These are phyloP conservation scores for Diaperis boleti DNA, from an alignment of 2,888 invertebrate species.

Conservation along the genomic window DNA sequence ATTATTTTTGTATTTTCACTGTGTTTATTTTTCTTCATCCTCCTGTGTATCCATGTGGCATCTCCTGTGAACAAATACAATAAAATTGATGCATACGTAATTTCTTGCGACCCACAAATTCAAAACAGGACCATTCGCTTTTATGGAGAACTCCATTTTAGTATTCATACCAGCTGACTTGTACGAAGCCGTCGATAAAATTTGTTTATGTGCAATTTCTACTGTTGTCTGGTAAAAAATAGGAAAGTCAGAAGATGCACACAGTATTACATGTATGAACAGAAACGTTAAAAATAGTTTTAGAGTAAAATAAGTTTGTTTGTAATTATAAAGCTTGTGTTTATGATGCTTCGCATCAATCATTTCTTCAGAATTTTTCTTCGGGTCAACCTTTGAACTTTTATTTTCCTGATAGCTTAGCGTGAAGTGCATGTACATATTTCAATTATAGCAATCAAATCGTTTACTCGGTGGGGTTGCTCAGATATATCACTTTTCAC, in stretches of 20 bases:
- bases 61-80: constrained; percentile 24
- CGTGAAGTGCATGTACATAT: too few species aligned
- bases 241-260: constrained; percentile 2
- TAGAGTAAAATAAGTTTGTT: too few species aligned
- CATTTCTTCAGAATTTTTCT: too few species aligned
- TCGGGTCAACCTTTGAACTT: too few species aligned
- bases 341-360: too few species aligned
- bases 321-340: too few species aligned
- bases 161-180: constrained; percentile 32
- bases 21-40: neutral
- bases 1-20: too few species aligned
- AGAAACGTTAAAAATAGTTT: too few species aligned
- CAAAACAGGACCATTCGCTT: constrained; percentile 34
- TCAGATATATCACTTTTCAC: constrained; percentile 4
- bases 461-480: too few species aligned
- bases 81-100: constrained; percentile 42
- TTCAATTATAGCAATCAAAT: too few species aligned
- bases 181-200: constrained; percentile 20
- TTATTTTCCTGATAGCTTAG: too few species aligned
- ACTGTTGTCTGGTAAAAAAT: neutral
- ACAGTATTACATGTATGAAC: too few species aligned
- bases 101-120: constrained; percentile 36
- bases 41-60: neutral
- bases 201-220: constrained; percentile 20
- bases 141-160: constrained; percentile 25